Evolutionary conservation across 2,113 vertebrate genomes (phyloP), one percentile per base, ranked within the genome.

Genomic region (Pampusana beccarii): DNA sequence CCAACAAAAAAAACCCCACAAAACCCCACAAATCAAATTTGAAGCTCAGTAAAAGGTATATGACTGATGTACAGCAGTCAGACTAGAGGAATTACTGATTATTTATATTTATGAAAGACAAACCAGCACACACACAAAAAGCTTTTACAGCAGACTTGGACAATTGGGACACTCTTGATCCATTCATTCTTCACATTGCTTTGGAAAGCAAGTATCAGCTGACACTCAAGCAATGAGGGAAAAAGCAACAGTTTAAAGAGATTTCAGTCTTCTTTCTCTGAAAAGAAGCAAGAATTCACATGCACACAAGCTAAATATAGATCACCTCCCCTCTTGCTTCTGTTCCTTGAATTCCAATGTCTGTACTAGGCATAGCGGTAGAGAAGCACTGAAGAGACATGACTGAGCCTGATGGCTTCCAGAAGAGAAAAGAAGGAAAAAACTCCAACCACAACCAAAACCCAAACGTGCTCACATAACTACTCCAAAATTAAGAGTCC

Each of bases 111-210:
- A 42, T 11, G 34, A 60, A 57, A 91, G 60, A 70, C 54, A 93
- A 86, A 72, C 0, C 31, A 88, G 51, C 0, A 0, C 0, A 0
- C 8, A 67, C 18, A 48, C 31, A 75, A 75, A 92, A 90, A 82
- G 46, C 88, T 87, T 48, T 50, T 10, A 66, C 34, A 95, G 72
- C 56, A 91, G 60, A 51, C 56, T 86, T 53, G 57, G 72, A 19
- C 84, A 95, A 95, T 8, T 95, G 86, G 80, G 86, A 81, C 83
- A 84, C 14, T 67, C 80, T 21, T n/a, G 56, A 93, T 79, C 65
- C 73, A 65, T 81, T 87, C 18, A 18, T 86, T 92, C 92, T 81
- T 73, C 13, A 89, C 34, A 42, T 5, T 0, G 3, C 85, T 95
- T 83, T 74, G 83, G 87, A 91, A 85, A 94, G 66, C 54, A 26